These are phyloP conservation scores for Sinodicranocentrus sp. DNA, from an alignment of 2,888 invertebrate genomes.

Conservation along the genomic window DNA sequence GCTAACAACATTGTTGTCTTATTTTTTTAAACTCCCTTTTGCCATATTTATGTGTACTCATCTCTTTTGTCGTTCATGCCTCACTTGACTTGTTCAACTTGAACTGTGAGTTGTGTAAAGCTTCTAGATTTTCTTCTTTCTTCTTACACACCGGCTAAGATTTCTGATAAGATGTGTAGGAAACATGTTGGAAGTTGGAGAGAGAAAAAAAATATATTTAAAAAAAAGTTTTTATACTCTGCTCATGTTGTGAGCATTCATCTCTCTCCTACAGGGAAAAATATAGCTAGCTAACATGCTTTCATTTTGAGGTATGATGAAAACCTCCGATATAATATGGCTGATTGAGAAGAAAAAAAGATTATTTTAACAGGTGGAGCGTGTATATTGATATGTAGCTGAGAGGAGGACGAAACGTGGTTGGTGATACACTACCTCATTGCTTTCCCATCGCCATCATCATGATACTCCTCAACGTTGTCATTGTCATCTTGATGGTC, in stretches of 20 bases:
- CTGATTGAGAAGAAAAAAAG: constrained; percentile 6
- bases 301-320: constrained; percentile 16
- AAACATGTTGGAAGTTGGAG: too few relatives aligned
- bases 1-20: too few relatives aligned
- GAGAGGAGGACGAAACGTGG: not conserved
- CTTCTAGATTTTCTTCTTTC: constrained; percentile 13
- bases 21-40: constrained; percentile 5
- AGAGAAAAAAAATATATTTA: not conserved
- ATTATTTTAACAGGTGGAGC: constrained; percentile 32
- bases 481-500: constrained; percentile 32
- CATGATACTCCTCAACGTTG: not conserved
- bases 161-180: too few relatives aligned
- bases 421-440: constrained; percentile 2
- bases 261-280: too few relatives aligned
- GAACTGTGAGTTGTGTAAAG: not conserved
- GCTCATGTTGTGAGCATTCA: too few relatives aligned
- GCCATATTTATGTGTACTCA: not conserved
- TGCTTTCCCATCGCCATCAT: constrained; percentile 32
- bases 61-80: constrained; percentile 1
- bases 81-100: constrained; percentile 26
- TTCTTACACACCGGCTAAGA: constrained; percentile 9
- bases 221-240: not conserved
- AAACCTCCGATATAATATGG: not conserved
- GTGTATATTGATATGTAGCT: constrained; percentile 21
- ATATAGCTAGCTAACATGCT: not conserved